phyloP scores from a whole-genome alignment of 1,140 invertebrate species.

The Ceratoteleas bidentatus region DNA sequence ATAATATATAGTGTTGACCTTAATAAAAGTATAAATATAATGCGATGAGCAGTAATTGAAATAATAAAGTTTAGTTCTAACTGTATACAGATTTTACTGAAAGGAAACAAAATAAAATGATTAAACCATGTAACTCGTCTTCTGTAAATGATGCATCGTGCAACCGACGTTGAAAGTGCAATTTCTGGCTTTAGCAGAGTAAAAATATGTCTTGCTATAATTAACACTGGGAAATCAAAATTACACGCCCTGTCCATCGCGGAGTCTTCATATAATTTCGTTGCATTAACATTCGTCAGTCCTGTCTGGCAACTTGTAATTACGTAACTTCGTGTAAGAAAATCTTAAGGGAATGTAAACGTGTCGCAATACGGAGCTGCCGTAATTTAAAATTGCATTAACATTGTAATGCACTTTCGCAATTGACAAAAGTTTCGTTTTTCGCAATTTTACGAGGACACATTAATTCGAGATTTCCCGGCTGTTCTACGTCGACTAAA shows the following conservation, averaged over 20 bases:
- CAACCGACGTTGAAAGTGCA: too few species aligned
- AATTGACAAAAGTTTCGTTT: neutral
- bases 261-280: neutral
- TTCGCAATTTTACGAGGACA: neutral
- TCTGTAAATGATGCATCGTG: too few species aligned
- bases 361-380: neutral
- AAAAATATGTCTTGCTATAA: neutral
- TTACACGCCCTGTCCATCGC: neutral
- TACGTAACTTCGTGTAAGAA: neutral
- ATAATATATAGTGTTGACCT: too few species aligned
- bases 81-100: too few species aligned
- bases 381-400: constrained; percentile 1
- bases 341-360: neutral
- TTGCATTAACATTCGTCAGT: neutral
- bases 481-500: too few species aligned
- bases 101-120: too few species aligned
- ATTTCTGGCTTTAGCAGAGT: too few species aligned
- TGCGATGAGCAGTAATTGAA: too few species aligned
- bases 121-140: too few species aligned
- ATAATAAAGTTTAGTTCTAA: too few species aligned
- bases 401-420: neutral
- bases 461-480: too few species aligned
- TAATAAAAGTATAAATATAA: too few species aligned
- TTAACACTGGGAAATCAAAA: neutral
- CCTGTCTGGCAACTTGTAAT: neutral